Conservation (phyloP, 2,888 invertebrate species). For the Arenicola marina region DNA sequence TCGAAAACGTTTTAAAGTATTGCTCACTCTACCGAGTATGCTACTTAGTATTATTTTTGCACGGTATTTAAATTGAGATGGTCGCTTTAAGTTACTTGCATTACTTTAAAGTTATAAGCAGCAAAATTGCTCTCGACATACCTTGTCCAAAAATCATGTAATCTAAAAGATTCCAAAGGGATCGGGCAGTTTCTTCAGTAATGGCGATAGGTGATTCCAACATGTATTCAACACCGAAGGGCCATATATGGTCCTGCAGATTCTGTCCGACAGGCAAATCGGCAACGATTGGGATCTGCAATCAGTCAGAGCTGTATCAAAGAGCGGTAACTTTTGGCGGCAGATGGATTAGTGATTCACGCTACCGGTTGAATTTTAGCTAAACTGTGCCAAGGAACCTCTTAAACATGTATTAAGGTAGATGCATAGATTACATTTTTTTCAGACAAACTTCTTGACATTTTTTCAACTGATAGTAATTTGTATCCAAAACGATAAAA, state of each 20-base stretch:
- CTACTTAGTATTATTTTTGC: not conserved
- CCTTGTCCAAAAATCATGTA: conserved; percentile 37
- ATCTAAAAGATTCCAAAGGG: conserved; percentile 29
- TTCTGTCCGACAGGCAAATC: conserved; percentile 53
- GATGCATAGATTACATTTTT: too few species aligned
- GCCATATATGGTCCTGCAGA: conserved; percentile 47
- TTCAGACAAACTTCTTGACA: too few species aligned
- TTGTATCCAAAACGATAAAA: too few species aligned
- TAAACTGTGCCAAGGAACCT: too few species aligned
- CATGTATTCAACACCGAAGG: conserved; percentile 16
- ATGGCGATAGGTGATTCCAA: conserved; percentile 20
- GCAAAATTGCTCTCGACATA: conserved; percentile 13
- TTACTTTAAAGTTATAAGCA: not conserved
- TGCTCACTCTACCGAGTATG: not conserved
- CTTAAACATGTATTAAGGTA: too few species aligned
- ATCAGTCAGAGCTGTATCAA: too few species aligned
- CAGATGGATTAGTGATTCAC: not conserved
- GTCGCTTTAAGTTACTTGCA: not conserved
- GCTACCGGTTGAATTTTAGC: not conserved
- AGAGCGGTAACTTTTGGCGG: not conserved
- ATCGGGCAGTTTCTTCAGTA: conserved; percentile 24
- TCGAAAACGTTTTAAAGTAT: too few species aligned
- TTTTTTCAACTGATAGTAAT: not conserved
- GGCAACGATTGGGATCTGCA: conserved; percentile 46
- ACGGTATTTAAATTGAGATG: not conserved